Conservation (phyloP, 2,888 invertebrate species). For the Campoplex nolae region DNA sequence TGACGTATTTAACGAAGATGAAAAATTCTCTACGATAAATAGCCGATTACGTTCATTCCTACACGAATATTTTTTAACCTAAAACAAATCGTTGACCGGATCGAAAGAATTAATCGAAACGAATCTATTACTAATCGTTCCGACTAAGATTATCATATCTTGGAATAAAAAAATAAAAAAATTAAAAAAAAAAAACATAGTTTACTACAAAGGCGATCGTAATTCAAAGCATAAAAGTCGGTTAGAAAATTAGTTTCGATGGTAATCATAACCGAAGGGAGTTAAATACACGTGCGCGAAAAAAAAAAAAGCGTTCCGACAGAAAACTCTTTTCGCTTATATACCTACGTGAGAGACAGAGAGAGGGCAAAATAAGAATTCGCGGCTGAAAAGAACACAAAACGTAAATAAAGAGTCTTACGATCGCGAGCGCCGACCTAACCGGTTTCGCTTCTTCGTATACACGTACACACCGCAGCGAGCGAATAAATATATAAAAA, state of each 20-base stretch:
- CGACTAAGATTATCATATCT: not conserved
- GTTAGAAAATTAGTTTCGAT: not conserved
- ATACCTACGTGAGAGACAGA: not conserved
- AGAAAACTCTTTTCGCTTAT: not conserved
- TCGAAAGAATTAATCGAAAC: not conserved
- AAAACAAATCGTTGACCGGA: not conserved
- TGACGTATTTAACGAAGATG: not conserved
- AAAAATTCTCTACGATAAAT: not conserved
- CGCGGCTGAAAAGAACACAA: conserved; percentile 42
- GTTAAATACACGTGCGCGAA: conserved; percentile 27
- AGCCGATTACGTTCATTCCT: not conserved
- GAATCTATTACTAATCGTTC: not conserved
- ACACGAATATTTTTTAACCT: not conserved
- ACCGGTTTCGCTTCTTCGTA: conserved; percentile 61
- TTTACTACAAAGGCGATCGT: not conserved
- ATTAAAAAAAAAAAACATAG: not conserved
- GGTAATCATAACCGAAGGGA: not conserved
- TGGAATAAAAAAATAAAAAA: not conserved
- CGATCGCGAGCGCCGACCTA: conserved; percentile 51
- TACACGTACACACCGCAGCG: not conserved
- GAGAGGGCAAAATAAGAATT: conserved; percentile 24
- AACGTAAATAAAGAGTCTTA: conserved; percentile 50
- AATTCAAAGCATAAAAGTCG: not conserved
- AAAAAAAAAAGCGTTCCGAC: conserved; percentile 27
- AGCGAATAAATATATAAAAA: conserved; percentile 22